Evolutionary conservation across 2,888 invertebrate species (phyloP).

Genomic region (Dermolepida albohirtum): DNA sequence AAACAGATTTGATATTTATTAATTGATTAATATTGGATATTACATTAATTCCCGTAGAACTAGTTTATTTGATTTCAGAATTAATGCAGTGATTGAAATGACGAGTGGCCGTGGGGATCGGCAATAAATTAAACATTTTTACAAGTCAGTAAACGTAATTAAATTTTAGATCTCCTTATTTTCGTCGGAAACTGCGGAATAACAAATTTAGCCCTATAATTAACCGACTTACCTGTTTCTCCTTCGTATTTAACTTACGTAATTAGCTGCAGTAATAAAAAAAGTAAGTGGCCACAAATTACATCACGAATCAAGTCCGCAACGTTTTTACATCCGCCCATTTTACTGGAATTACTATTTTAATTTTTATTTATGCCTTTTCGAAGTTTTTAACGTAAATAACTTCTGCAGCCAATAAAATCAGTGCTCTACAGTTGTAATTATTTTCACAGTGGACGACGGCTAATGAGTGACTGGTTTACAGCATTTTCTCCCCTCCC

Average conservation of each 20-base stretch:
- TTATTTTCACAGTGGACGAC: slow-evolving; percentile 44
- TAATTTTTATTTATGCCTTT: no score
- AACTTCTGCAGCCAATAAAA: slow-evolving; percentile 12
- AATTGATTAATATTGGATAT: no score
- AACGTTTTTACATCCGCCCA: slow-evolving; percentile 6
- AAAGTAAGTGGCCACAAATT: slow-evolving; percentile 36
- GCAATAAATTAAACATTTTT: no score
- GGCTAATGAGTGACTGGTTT: slow-evolving; percentile 46
- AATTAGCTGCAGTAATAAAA: slow-evolving; percentile 26
- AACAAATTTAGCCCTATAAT: slow-evolving; percentile 34
- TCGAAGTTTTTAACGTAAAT: no score
- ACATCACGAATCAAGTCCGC: slow-evolving; percentile 24
- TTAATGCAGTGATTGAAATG: no score
- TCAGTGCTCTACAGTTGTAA: slow-evolving; percentile 29
- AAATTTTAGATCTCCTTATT: no score
- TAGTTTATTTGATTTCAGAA: no score
- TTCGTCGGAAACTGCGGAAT: neutral
- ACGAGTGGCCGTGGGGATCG: no score
- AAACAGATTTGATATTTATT: no score
- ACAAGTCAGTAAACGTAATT: no score
- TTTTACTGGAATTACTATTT: no score
- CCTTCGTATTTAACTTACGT: slow-evolving; percentile 7
- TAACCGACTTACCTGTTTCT: slow-evolving; percentile 28
- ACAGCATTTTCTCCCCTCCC: slow-evolving; percentile 12
- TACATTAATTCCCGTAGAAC: no score